Evolutionary conservation across 1,140 invertebrate genomes (phyloP), one percentile per base, ranked within the genome.

Genomic region (Lysiphlebus fabarum): DNA sequence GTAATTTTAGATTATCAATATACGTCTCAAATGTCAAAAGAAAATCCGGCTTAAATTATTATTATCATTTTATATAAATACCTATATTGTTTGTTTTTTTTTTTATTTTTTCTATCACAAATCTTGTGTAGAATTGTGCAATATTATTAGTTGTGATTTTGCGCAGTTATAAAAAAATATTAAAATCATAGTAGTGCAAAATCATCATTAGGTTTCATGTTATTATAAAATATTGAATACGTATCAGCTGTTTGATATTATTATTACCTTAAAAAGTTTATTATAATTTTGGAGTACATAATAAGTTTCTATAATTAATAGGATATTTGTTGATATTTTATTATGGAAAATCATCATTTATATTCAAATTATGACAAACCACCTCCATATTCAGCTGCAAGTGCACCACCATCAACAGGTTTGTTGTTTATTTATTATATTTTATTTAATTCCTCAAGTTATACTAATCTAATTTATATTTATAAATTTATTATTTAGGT

Each of bases 291-390:
- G 17, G 34, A 36, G 37, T 51, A 3, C n/a, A n/a, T n/a, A n/a
- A n/a, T n/a, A n/a, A n/a, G n/a, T n/a, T 17, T 49, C 26, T 11
- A 12, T 37, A 10, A 10, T n/a, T n/a, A 14, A 38, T 12, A 2
- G 6, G 36, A 37, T 36, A 3, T 33, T 51, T 8, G 8, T 33
- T 17, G 6, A 12, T 7, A 2, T 12, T 5, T 7, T 4, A 61
- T 34, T 37, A 70, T 69, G 65, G 72, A 72, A 56, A 61, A 60
- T 9, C 66, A 70, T 53, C 65, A 70, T 5, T 53, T 72, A 26
- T 68, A 65, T 54, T 12, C 65, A 4, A 60, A 53, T 36, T 43
- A 41, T 36, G 68, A 71, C 33, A 67, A 64, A 50, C 68, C 72
- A 43, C 68, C 70, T 40, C 55, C 67, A 50, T 69, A 67, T 50